phyloP scores from a whole-genome alignment of 1,140 invertebrate genomes.

The Solenopsis invicta region DNA sequence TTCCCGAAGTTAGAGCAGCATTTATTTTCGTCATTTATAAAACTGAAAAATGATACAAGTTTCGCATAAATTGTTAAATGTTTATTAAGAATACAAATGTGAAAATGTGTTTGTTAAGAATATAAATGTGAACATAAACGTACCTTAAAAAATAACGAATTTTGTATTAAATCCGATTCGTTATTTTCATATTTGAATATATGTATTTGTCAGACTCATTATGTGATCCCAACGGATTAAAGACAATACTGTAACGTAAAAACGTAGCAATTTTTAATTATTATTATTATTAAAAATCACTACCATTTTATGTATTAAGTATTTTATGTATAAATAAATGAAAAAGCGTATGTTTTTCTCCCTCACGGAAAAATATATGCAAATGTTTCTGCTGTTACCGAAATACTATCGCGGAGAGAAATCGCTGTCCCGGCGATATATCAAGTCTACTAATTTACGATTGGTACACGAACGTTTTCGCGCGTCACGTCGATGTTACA shows the following conservation, averaged over 20 bases:
- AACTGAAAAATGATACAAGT: background rate
- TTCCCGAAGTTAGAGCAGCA: background rate
- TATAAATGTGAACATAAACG: background rate
- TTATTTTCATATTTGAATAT: background rate
- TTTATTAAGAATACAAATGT: background rate
- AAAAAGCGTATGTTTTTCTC: background rate
- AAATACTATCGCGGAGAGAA: background rate
- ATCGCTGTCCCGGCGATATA: background rate
- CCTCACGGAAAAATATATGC: background rate
- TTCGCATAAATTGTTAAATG: background rate
- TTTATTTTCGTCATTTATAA: background rate
- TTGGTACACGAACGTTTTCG: background rate
- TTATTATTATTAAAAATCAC: background rate
- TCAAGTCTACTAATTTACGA: constrained; percentile 48
- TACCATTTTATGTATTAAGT: background rate
- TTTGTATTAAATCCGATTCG: background rate
- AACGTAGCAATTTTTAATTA: background rate
- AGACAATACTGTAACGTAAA: background rate
- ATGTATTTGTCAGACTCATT: background rate
- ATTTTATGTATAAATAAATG: too few relatives aligned
- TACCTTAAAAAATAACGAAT: background rate
- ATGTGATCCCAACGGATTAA: background rate
- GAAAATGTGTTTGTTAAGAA: background rate
- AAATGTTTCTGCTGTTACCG: background rate
- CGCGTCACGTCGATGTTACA: background rate